These are phyloP conservation scores for Phytoseiulus persimilis DNA, from an alignment of 2,888 invertebrate species.

Conservation along the genomic window DNA sequence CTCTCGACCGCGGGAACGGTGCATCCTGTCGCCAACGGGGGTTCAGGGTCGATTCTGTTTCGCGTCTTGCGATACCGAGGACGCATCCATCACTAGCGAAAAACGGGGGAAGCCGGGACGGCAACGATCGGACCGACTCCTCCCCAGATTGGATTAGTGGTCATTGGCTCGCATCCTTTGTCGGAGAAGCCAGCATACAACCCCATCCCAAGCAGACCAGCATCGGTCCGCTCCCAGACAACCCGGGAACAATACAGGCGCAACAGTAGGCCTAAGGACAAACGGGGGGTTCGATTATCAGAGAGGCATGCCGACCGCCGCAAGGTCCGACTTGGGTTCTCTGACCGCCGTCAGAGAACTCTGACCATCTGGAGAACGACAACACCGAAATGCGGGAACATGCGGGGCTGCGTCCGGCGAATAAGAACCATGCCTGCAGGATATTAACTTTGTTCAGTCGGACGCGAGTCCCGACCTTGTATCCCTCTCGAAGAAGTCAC, in stretches of 20 bases:
- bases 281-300: too few relatives aligned
- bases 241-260: background rate
- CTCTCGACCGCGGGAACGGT: background rate
- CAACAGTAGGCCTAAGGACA: too few relatives aligned
- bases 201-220: background rate
- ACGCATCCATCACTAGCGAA: background rate
- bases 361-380: too few relatives aligned
- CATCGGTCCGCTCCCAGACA: background rate
- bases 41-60: background rate
- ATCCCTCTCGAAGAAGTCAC: too few relatives aligned
- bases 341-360: too few relatives aligned
- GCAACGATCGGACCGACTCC: background rate
- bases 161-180: background rate
- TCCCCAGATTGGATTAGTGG: background rate
- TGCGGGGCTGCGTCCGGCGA: too few relatives aligned
- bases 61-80: background rate
- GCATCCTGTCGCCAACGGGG: background rate
- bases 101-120: background rate
- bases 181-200: background rate
- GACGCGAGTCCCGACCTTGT: too few relatives aligned
- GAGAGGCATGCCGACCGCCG: too few relatives aligned
- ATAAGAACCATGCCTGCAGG: too few relatives aligned
- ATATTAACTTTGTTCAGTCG: too few relatives aligned
- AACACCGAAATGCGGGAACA: too few relatives aligned
- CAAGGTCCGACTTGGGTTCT: too few relatives aligned